Percentiles rank a stretch among this genome's conserved stretches.
Evolutionary conservation across 2,888 invertebrate genomes (phyloP).

Genomic region (Macrophya annulata): DNA sequence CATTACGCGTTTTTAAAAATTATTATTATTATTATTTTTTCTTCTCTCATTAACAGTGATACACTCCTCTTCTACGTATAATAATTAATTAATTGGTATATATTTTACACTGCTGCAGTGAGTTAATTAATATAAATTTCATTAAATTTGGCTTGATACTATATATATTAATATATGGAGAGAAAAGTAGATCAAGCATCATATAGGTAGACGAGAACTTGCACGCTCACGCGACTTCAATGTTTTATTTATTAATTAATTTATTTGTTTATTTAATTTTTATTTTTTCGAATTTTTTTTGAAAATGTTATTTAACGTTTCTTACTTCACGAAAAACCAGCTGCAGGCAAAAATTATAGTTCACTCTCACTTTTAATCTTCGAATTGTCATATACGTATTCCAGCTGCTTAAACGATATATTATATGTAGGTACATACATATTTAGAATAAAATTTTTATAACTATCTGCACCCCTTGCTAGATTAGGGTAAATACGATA

Average conservation of each 20-base stretch:
- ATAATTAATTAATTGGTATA: background rate
- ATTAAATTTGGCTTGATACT: background rate
- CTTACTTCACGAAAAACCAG: background rate
- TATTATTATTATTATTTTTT: background rate
- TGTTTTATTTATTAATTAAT: background rate
- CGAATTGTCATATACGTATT: background rate
- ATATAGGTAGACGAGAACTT: background rate
- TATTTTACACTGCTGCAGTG: background rate
- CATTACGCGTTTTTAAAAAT: background rate
- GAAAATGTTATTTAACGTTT: background rate
- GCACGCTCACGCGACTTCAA: background rate
- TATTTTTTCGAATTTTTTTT: background rate
- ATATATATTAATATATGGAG: too few species aligned
- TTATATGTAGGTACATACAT: background rate
- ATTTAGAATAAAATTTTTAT: background rate
- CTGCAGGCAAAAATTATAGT: background rate
- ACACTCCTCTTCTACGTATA: conserved; percentile 2
- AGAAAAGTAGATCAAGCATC: background rate
- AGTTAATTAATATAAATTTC: background rate
- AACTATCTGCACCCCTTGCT: background rate
- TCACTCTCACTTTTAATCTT: conserved; percentile 1
- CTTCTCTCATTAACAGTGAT: background rate
- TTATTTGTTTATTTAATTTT: background rate
- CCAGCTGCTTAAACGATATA: background rate
- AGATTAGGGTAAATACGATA: background rate